A percentile compares a stretch with the other conserved stretches of the same genome.
Evolutionary conservation across 2,888 invertebrate genomes (phyloP).

Genomic region (Acrobasis suavella): DNA sequence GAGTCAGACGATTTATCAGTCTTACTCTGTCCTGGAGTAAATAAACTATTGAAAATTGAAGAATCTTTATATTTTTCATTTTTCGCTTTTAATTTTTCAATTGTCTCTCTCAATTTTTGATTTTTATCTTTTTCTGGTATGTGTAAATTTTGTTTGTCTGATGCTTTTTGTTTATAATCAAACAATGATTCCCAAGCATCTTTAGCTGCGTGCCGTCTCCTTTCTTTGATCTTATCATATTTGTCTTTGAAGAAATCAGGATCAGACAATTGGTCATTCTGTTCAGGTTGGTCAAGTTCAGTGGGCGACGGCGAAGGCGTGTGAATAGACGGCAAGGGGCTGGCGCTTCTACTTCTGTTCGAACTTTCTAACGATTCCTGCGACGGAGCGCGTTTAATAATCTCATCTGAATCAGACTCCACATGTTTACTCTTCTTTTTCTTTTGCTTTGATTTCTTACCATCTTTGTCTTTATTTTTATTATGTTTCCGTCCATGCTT

Average conservation of each 20-base stretch:
- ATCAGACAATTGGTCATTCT: constrained; percentile 52
- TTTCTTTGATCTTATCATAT: constrained; percentile 84
- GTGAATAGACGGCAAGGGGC: constrained; percentile 73
- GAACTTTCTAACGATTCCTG: constrained; percentile 70
- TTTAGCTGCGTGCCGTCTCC: constrained; percentile 78
- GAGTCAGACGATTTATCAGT: constrained; percentile 46
- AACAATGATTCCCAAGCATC: constrained; percentile 75
- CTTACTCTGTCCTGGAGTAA: constrained; percentile 51
- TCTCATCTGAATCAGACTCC: constrained; percentile 45
- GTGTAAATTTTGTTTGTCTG: constrained; percentile 61
- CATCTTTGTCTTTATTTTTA: constrained; percentile 68
- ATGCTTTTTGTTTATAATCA: constrained; percentile 69
- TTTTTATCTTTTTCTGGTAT: constrained; percentile 76
- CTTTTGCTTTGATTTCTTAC: constrained; percentile 76
- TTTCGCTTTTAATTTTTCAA: constrained; percentile 85
- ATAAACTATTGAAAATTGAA: constrained; percentile 59
- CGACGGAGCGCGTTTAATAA: constrained; percentile 49
- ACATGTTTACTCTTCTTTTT: constrained; percentile 72
- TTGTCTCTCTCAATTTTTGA: constrained; percentile 80
- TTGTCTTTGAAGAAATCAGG: constrained; percentile 80
- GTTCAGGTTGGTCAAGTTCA: constrained; percentile 43
- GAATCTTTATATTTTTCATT: constrained; percentile 79
- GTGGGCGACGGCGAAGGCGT: constrained; percentile 69
- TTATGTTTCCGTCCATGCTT: constrained; percentile 64
- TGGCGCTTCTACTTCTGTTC: constrained; percentile 69